phyloP scores from a whole-genome alignment of 1,140 invertebrate species.

The Teleogryllus occipitalis region DNA sequence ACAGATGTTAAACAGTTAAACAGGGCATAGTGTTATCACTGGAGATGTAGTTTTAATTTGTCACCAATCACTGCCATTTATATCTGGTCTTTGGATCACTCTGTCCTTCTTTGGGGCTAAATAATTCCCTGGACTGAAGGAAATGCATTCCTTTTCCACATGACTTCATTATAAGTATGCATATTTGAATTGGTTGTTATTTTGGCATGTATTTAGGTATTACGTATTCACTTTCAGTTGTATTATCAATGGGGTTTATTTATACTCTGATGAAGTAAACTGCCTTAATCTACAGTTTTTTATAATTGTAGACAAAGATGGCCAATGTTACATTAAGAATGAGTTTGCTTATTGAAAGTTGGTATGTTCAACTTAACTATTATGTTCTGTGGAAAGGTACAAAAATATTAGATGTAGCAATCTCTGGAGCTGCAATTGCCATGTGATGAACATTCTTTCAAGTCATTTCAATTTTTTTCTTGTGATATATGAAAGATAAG shows the following conservation, averaged over 20 bases:
- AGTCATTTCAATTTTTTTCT: too few relatives aligned
- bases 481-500: too few relatives aligned
- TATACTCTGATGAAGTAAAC: not conserved
- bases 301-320: not conserved
- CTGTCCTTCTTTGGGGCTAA: conserved; percentile 9
- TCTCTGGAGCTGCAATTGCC: not conserved
- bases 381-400: not conserved
- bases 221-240: not conserved
- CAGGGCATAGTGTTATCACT: not conserved
- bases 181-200: not conserved
- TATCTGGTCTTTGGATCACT: conserved; percentile 16
- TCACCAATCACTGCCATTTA: conserved; percentile 19
- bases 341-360: not conserved
- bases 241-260: not conserved
- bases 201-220: not conserved
- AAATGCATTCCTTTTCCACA: conserved; percentile 16
- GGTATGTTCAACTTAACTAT: not conserved
- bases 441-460: not conserved
- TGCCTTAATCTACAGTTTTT: not conserved
- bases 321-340: not conserved
- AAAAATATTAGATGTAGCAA: not conserved
- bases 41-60: conserved; percentile 16
- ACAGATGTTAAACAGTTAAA: not conserved
- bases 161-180: not conserved
- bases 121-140: not conserved